Conservation (phyloP, 2,113 vertebrate genomes). For the Thinocorus orbignyianus region DNA sequence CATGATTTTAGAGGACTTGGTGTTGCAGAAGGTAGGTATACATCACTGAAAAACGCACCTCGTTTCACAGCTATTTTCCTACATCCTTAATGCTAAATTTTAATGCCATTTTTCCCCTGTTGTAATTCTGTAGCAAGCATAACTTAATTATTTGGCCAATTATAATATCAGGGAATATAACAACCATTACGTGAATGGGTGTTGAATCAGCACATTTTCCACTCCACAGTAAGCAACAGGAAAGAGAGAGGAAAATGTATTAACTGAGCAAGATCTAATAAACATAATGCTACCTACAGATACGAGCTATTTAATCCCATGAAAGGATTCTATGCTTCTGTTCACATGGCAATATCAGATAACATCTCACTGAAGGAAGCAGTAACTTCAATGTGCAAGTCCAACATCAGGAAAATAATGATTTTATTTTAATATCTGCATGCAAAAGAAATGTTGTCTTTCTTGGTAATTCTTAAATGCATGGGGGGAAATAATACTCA, state of each 20-base stretch:
- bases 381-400: not conserved
- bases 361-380: not conserved
- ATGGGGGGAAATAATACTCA: not conserved
- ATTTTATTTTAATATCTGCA: not conserved
- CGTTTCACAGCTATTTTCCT: not conserved
- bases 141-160: constrained; percentile 54
- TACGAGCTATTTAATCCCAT: constrained; percentile 18
- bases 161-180: constrained; percentile 41
- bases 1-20: not conserved
- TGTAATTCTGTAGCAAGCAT: constrained; percentile 21
- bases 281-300: constrained; percentile 26
- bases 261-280: constrained; percentile 54
- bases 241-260: constrained; percentile 22
- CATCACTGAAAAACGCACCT: not conserved
- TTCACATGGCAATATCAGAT: not conserved
- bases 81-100: constrained; percentile 21
- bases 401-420: not conserved
- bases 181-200: not conserved
- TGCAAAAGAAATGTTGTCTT: not conserved
- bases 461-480: not conserved
- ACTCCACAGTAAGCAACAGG: constrained; percentile 17
- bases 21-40: not conserved
- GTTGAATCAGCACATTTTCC: constrained; percentile 32
- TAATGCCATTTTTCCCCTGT: not conserved
- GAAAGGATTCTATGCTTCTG: constrained; percentile 39